Evolutionary conservation across 1,140 invertebrate species (phyloP).

Genomic region (Berghia stephanieae): DNA sequence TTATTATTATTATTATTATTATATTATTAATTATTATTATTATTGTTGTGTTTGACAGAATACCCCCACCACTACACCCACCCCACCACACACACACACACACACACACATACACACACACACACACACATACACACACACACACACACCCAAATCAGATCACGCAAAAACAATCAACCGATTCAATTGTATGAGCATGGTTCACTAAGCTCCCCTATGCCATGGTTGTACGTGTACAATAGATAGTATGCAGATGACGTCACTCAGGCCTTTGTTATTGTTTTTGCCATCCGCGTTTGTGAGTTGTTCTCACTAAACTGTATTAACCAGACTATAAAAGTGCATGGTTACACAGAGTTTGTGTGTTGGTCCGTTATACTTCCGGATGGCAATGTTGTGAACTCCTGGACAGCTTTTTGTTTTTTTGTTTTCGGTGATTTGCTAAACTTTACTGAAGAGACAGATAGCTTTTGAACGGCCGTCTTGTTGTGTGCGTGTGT

Average conservation of each 20-base stretch:
- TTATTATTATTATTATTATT: not conserved
- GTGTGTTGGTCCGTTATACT: too few species aligned
- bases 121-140: conserved; percentile 2
- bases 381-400: too few species aligned
- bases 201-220: not conserved
- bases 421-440: not conserved
- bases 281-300: too few species aligned
- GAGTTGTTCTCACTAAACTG: too few species aligned
- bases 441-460: too few species aligned
- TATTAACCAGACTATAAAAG: too few species aligned
- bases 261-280: too few species aligned
- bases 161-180: not conserved
- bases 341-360: too few species aligned
- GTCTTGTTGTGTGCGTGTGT: too few species aligned
- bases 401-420: not conserved
- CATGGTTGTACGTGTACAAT: not conserved
- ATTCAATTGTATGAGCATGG: not conserved
- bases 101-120: not conserved
- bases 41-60: not conserved
- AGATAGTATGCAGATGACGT: too few species aligned
- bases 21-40: not conserved
- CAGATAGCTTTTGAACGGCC: too few species aligned
- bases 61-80: not conserved
- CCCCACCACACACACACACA: not conserved
- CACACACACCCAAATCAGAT: not conserved